Percentiles rank a stretch among this genome's conserved stretches.
Conservation (phyloP, 1,140 invertebrate genomes). For the Drosophila mojavensis region DNA sequence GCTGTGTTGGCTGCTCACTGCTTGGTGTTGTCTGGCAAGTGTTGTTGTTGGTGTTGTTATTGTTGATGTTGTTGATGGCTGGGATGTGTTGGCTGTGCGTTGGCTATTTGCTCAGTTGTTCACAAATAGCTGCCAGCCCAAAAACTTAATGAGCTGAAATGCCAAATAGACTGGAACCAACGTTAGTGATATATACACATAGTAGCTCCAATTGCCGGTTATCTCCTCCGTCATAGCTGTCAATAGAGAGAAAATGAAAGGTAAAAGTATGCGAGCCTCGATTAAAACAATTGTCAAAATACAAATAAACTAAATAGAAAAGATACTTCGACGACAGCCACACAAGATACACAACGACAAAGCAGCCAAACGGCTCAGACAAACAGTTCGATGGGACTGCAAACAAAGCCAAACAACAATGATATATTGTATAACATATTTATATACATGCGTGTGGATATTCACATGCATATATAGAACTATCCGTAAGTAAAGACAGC, state of each 20-base stretch:
- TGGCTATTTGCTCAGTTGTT: conserved; percentile 78
- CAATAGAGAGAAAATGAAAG: conserved; percentile 8
- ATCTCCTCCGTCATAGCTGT: conserved; percentile 82
- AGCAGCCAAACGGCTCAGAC: neutral
- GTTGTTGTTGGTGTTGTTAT: neutral
- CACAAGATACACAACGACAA: neutral
- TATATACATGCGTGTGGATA: conserved; percentile 24
- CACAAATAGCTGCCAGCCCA: conserved; percentile 83
- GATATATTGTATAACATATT: conserved; percentile 13
- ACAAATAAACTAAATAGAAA: conserved; percentile 27
- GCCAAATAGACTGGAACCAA: conserved; percentile 83
- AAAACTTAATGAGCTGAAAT: conserved; percentile 83
- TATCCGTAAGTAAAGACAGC: neutral
- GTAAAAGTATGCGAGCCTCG: neutral
- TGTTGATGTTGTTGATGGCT: neutral
- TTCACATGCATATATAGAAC: conserved; percentile 16
- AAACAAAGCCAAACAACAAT: conserved; percentile 36
- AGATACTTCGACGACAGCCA: conserved; percentile 21
- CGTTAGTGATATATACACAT: conserved; percentile 79
- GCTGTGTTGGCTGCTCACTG: neutral
- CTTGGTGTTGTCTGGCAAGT: neutral
- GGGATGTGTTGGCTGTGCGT: conserved; percentile 41
- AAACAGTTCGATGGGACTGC: conserved; percentile 24
- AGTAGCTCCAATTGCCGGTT: conserved; percentile 81
- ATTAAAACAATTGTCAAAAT: conserved; percentile 46